These are phyloP conservation scores for Drepana falcataria DNA, from an alignment of 2,888 invertebrate species.

Conservation along the genomic window DNA sequence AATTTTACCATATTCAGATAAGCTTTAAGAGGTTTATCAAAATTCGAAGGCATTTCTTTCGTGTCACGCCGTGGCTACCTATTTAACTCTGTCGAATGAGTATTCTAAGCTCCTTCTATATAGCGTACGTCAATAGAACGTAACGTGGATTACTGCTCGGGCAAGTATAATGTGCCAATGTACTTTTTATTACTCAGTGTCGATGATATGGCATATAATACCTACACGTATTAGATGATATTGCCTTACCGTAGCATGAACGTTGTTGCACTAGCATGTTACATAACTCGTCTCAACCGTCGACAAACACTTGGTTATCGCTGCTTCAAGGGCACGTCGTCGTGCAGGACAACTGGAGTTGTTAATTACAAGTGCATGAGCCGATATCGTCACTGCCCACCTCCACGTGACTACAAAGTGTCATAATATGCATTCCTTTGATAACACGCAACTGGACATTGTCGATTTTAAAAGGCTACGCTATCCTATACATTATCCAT, in stretches of 20 bases:
- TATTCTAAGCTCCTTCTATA: too few relatives aligned
- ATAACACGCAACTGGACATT: conserved; percentile 44
- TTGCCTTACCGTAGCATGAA: conserved; percentile 29
- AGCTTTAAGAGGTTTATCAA: too few relatives aligned
- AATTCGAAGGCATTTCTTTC: too few relatives aligned
- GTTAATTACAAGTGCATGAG: conserved; percentile 52
- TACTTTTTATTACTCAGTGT: background rate
- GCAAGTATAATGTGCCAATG: background rate
- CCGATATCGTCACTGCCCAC: conserved; percentile 34
- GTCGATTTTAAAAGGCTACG: conserved; percentile 7
- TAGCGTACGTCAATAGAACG: too few relatives aligned
- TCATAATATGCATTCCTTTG: conserved; percentile 49
- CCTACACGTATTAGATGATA: conserved; percentile 19
- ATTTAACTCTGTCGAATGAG: too few relatives aligned
- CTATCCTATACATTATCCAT: too few relatives aligned
- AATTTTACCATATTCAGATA: too few relatives aligned
- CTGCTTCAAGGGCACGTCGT: conserved; percentile 51
- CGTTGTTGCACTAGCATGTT: conserved; percentile 35
- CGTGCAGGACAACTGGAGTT: conserved; percentile 30
- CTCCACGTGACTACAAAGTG: conserved; percentile 19
- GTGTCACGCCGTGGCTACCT: too few relatives aligned
- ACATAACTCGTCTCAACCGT: conserved; percentile 42
- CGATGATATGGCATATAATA: conserved; percentile 1
- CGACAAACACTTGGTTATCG: conserved; percentile 52
- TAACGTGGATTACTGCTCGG: background rate